Base-by-base conservation (phyloP, 2,888 invertebrate species). In the Phymatocera aterrima region DNA sequence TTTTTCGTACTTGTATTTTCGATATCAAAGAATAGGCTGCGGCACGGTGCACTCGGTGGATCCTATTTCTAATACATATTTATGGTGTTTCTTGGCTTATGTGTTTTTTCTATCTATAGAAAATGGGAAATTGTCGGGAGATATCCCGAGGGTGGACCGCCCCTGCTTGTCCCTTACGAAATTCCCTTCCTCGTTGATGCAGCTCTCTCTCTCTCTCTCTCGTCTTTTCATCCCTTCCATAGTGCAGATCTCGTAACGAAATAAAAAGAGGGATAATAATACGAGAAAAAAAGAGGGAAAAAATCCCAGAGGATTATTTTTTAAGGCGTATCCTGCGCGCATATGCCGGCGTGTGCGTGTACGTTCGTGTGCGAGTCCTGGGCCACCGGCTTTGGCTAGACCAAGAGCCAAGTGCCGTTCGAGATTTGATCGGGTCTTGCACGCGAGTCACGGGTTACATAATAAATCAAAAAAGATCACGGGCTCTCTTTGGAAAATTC, bases 201-300 rank as follows among this genome's bases (percentile, higher is more conserved):
- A 37, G 37, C 37, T 54, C n/a, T n/a, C n/a, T n/a, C n/a, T n/a
- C n/a, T n/a, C n/a, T n/a, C n/a, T n/a, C n/a, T n/a, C 51, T 54
- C 48, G 60, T 75, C 75, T 75, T 75, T 75, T 75, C 75, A 75
- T 75, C 75, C 75, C 75, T 75, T 75, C 75, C 75, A 40, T 60
- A 34, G 40, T 54, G 75, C 75, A 40, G 75, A 75, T 75, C 75
- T 60, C 40, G 21, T 54, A 37, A 57, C 57, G 60, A 54, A 10
- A 57, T 43, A 68, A 68, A 51, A 34, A 60, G 40, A 60, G 57
- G 60, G 54, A 75, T 60, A 40, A 75, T 37, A 60, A 57, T 48
- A 48, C 57, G 21, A 18, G 60, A 34, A 21, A 40, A 40, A 75
- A 57, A 60, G 57, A 6, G 28, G 12, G 28, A 68, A 75, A 75